Evolutionary conservation across 1,140 invertebrate species (phyloP), one percentile per base, ranked within the genome.

Genomic region (Laupala kohalensis): DNA sequence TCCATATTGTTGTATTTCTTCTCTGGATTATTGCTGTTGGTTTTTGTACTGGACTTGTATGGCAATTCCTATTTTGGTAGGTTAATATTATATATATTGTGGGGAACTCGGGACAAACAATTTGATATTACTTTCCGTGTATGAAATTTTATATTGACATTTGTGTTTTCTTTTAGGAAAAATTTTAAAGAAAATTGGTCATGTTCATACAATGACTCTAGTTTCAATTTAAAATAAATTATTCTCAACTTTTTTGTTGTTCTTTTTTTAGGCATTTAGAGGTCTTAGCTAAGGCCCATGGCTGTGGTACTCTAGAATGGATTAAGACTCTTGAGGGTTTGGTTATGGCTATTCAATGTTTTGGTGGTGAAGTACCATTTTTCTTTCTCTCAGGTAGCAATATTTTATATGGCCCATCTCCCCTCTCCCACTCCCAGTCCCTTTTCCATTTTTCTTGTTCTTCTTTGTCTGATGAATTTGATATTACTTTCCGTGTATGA

Each of bases 341-440:
- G 1, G 87, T 88, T 5, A 88, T 90, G 77, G 88, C 88, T 5
- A 86, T 95, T 67, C 91, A 95, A 78, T 92, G 90, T 74, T 90
- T 96, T 75, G 81, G 88, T 25, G 95, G 95, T n/a, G 93, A 96
- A 81, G 80, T 95, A 72, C 93, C 93, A 0, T 93, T 95, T 75
- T 92, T 96, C 81, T 94, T 95, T 78, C 77, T 93, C 15, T 93
- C 93, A 23, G 87, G 88, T 83, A 78, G 77, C 77, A 19, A 53
- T 53, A n/a, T n/a, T n/a, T n/a, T n/a, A n/a, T n/a, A n/a, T n/a
- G n/a, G n/a, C n/a, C n/a, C n/a, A n/a, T n/a, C n/a, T n/a, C 15
- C 6, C 30, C 15, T 6, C 30, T 66, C 5, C 64, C 23, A 23
- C 64, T n/a, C 6, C 25, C 64, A 23, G 5, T 9, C 6, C 23